A percentile compares a stretch with the other conserved stretches of the same genome.
Conservation (phyloP, 2,888 invertebrate genomes). For the Dascillus cervinus region DNA sequence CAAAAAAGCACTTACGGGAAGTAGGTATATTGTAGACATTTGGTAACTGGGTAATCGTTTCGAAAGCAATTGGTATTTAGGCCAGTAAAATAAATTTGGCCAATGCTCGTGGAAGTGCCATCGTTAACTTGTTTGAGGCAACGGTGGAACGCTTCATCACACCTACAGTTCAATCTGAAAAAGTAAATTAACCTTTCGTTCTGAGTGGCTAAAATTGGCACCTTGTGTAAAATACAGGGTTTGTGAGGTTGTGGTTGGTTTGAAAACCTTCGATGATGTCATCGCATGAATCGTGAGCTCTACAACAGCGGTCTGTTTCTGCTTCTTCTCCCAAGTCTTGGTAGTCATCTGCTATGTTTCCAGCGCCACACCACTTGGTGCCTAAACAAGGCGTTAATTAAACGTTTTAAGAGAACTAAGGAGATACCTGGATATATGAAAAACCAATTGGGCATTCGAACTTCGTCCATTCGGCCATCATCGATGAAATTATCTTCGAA, state of each 20-base stretch:
- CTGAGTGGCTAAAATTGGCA: too few relatives aligned
- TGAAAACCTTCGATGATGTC: conserved; percentile 45
- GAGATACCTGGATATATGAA: conserved; percentile 30
- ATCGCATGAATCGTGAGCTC: conserved; percentile 64
- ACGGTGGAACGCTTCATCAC: conserved; percentile 47
- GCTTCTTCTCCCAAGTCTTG: conserved; percentile 57
- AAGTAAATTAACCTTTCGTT: too few relatives aligned
- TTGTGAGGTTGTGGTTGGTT: conserved; percentile 32
- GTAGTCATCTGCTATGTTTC: conserved; percentile 53
- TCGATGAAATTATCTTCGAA: too few relatives aligned
- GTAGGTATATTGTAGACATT: conserved; percentile 41
- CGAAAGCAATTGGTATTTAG: conserved; percentile 54
- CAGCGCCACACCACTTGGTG: conserved; percentile 77
- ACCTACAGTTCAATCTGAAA: conserved; percentile 47
- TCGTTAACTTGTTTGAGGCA: conserved; percentile 43
- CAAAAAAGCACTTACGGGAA: conserved; percentile 46
- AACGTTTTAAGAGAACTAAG: too few relatives aligned
- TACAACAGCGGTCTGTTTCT: conserved; percentile 64
- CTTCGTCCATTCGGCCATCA: too few relatives aligned
- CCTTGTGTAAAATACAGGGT: conserved; percentile 33
- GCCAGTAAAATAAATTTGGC: conserved; percentile 49
- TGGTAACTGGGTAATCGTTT: conserved; percentile 48
- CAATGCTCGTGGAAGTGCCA: conserved; percentile 41
- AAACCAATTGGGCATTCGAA: conserved; percentile 25
- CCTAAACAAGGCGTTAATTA: too few relatives aligned